These are phyloP conservation scores for Cyprinodon variegatus DNA, from an alignment of 2,113 vertebrate genomes.

Conservation along the genomic window DNA sequence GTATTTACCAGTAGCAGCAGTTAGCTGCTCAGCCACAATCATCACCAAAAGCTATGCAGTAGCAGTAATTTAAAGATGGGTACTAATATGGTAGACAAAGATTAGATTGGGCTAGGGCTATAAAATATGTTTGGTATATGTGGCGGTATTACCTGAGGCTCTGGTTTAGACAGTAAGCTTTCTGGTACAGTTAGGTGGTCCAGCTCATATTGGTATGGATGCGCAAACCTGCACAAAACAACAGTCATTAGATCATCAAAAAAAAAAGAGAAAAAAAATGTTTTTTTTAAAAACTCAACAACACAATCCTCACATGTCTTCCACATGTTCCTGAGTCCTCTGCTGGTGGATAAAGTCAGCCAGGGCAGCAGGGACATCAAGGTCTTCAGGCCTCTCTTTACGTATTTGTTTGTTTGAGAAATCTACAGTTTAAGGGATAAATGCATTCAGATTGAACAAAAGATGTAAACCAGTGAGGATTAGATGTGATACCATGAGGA, in stretches of 20 bases:
- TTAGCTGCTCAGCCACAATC: not conserved
- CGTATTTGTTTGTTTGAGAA: constrained; percentile 84
- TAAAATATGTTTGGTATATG: not conserved
- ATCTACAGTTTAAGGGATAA: constrained; percentile 64
- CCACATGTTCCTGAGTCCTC: constrained; percentile 88
- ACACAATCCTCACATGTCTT: constrained; percentile 87
- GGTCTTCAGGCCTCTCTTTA: constrained; percentile 89
- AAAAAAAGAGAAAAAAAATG: not conserved
- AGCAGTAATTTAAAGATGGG: not conserved
- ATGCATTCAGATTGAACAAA: not conserved
- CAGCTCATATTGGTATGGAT: constrained; percentile 94
- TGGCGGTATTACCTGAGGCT: constrained; percentile 82
- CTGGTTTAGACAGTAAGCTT: constrained; percentile 82
- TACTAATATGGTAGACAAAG: not conserved
- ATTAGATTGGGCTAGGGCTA: not conserved
- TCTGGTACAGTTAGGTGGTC: constrained; percentile 86
- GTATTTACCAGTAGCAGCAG: too few species aligned
- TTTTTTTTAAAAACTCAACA: not conserved
- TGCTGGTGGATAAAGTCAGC: constrained; percentile 96
- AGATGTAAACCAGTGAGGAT: not conserved
- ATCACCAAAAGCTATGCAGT: not conserved
- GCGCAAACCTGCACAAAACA: constrained; percentile 85
- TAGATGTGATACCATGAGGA: not conserved
- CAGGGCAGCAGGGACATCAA: constrained; percentile 91
- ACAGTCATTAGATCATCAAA: not conserved